Conservation (phyloP, 2,797 vertebrate genomes). For the Sphenopsis melanotis region DNA sequence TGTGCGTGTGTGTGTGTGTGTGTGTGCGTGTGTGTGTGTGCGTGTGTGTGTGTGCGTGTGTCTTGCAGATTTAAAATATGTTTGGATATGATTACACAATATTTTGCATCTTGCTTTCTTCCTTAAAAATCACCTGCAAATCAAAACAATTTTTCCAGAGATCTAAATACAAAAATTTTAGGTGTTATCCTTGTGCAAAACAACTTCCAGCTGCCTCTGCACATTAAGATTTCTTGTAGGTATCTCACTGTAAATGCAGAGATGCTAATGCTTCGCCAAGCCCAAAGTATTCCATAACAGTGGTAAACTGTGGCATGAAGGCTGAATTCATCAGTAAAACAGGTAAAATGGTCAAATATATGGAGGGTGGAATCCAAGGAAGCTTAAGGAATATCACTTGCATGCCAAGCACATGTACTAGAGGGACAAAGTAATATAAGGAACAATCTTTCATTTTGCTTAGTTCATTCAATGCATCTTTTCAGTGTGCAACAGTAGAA, state of each 20-base stretch:
- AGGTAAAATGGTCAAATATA: not conserved
- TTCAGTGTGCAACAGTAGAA: not conserved
- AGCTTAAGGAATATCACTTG: not conserved
- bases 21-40: not conserved
- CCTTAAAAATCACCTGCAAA: not conserved
- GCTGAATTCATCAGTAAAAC: not conserved
- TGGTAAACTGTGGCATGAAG: not conserved
- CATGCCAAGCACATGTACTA: not conserved
- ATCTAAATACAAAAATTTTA: not conserved
- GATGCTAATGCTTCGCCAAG: not conserved
- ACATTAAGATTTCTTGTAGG: not conserved
- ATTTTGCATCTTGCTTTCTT: not conserved
- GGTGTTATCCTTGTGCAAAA: not conserved
- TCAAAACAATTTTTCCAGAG: not conserved
- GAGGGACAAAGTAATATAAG: not conserved
- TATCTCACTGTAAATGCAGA: not conserved
- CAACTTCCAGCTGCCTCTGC: not conserved
- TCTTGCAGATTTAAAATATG: not conserved
- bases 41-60: too few relatives aligned
- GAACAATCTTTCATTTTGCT: not conserved
- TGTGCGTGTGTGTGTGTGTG: too few relatives aligned
- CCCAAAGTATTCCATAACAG: not conserved
- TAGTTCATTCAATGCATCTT: not conserved
- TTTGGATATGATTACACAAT: not conserved
- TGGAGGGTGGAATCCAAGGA: not conserved